Conservation (phyloP, 2,888 invertebrate genomes). For the Drosophila tanythrix region DNA sequence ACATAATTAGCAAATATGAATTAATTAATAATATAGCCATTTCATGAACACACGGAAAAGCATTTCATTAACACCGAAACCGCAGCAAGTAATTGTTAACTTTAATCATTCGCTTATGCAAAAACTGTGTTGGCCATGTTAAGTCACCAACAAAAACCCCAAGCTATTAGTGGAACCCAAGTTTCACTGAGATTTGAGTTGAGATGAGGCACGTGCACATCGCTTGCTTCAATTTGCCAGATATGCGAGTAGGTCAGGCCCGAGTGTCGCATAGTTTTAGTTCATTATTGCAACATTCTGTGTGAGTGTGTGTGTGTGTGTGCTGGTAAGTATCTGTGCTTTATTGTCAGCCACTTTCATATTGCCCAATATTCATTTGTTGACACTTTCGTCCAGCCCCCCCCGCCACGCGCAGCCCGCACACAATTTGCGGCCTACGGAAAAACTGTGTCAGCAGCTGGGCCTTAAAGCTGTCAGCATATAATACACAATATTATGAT, state of each 20-base stretch:
- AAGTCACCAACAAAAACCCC: neutral
- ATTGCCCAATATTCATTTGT: slow-evolving; percentile 68
- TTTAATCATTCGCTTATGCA: too few relatives aligned
- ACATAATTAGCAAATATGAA: neutral
- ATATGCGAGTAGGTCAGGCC: neutral
- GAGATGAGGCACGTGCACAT: slow-evolving; percentile 41
- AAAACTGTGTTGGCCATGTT: too few relatives aligned
- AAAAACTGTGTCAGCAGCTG: slow-evolving; percentile 57
- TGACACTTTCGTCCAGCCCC: slow-evolving; percentile 24
- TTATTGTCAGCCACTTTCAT: slow-evolving; percentile 60
- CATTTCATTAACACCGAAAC: neutral
- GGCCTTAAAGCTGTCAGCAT: slow-evolving; percentile 62
- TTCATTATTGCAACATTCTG: slow-evolving; percentile 56
- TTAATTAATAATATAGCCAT: neutral
- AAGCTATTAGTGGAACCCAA: neutral
- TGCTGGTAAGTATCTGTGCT: slow-evolving; percentile 38
- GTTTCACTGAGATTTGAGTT: neutral
- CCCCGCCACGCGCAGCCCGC: neutral
- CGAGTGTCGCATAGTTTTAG: slow-evolving; percentile 28
- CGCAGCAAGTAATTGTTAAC: neutral
- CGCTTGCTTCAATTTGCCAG: slow-evolving; percentile 17
- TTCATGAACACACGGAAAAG: neutral
- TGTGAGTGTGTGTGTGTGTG: neutral
- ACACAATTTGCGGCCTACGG: slow-evolving; percentile 1
- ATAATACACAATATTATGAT: slow-evolving; percentile 59